Evolutionary conservation across 2,113 vertebrate genomes (phyloP), one percentile per base, ranked within the genome.

Genomic region (Gorsachius goisagi): DNA sequence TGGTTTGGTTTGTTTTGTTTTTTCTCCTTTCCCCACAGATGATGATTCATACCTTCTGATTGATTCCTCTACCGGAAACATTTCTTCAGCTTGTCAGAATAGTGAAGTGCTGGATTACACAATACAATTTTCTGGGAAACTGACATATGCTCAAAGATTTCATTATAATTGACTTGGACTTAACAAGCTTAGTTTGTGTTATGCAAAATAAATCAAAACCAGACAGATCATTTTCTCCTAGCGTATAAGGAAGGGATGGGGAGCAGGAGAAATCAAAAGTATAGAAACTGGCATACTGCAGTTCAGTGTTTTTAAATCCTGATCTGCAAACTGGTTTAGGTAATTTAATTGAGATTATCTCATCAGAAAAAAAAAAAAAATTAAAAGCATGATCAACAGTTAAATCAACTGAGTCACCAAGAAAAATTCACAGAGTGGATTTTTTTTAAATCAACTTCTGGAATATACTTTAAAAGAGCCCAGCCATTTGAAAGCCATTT

Each of bases 1-100:
- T 18, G 41, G n/a, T n/a, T 47, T 47, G 33, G 7, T 17, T 6
- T 2, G 12, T 2, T 47, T 37, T n/a, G 41, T 9, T 17, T 6
- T 2, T 13, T 1, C 14, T 15, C 12, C 8, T 11, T 33, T 50
- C 72, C 41, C 21, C 55, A 44, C 12, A 75, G 53, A 85, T 41
- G 49, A 89, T 49, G 60, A 93, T 72, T 93, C 41, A 86, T 81
- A 73, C 81, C 73, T 74, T 89, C 53, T 79, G 75, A 91, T 50
- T 75, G 85, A 92, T 87, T 80, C 55, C 37, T 80, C 89, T 76
- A 59, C 82, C 73, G 39, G 77, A 95, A 95, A 86, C 77, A 90
- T 83, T 92, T 87, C 63, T 91, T 87, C 73, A 80, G 49, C 81
- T 83, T 95, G 93, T 95, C 91, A 91, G 85, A 93, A 87, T 15